These are phyloP conservation scores for Heliopora coerulea DNA, from an alignment of 92 coral and sea anemone species.

Conservation along the genomic window DNA sequence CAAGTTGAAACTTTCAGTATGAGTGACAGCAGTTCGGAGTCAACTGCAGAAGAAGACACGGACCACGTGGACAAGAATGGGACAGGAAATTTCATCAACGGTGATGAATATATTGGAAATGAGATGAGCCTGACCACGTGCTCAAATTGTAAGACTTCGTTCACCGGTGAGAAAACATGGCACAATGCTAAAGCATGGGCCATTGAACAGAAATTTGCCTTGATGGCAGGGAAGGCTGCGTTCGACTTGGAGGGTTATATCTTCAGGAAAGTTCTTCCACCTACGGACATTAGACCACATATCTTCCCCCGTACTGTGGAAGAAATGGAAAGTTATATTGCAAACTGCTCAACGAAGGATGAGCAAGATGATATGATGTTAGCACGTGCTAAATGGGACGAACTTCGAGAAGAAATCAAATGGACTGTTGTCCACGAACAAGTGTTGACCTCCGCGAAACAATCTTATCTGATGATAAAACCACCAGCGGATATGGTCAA, in stretches of 20 bases:
- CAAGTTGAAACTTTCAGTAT: not conserved
- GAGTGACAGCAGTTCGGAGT: conserved; percentile 30
- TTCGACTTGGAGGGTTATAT: conserved; percentile 55
- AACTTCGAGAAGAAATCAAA: conserved; percentile 38
- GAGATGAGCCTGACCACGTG: conserved; percentile 28
- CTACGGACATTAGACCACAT: conserved; percentile 48
- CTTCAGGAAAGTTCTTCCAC: conserved; percentile 57
- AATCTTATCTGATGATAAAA: conserved; percentile 56
- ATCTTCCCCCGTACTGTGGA: conserved; percentile 57
- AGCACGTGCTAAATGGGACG: conserved; percentile 52
- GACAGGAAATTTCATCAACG: not conserved
- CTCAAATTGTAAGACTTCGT: conserved; percentile 26
- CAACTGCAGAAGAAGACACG: conserved; percentile 13
- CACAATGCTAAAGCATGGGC: conserved; percentile 26
- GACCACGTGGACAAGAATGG: not conserved
- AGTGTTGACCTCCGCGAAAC: conserved; percentile 60
- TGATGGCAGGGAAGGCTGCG: conserved; percentile 58
- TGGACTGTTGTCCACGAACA: conserved; percentile 57
- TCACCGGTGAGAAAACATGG: conserved; percentile 11
- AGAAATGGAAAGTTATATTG: conserved; percentile 53
- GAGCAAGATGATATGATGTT: conserved; percentile 36
- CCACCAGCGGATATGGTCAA: conserved; percentile 64
- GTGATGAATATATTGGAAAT: not conserved
- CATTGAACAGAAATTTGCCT: conserved; percentile 55
- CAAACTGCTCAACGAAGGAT: conserved; percentile 24